Conservation (phyloP, 64 coral and sea anemone genomes). For the Porites lutea region DNA sequence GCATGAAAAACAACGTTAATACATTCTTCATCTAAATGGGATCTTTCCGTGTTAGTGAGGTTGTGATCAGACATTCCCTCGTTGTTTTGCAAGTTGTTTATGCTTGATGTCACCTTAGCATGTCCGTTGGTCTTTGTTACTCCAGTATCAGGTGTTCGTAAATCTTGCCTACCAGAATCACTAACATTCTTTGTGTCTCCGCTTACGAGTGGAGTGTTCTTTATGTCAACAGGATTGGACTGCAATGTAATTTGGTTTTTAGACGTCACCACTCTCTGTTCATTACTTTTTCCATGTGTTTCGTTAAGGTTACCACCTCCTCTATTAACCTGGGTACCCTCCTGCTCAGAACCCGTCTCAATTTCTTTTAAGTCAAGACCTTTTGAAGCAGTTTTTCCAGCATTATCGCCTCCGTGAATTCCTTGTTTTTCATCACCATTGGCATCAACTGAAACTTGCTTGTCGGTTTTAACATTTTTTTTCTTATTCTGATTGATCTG, state of each 20-base stretch:
- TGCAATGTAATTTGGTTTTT: background rate
- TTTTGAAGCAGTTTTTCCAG: too few species aligned
- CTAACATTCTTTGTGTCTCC: background rate
- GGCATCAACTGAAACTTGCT: too few species aligned
- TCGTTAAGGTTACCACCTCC: too few species aligned
- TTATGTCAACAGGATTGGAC: background rate
- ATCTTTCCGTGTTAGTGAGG: background rate
- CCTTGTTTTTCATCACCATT: too few species aligned
- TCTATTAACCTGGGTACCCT: too few species aligned
- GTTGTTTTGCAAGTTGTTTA: background rate
- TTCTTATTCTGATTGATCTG: too few species aligned
- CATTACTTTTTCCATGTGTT: background rate
- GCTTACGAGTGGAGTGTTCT: background rate
- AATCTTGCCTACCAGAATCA: background rate
- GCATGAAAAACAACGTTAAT: constrained; percentile 11
- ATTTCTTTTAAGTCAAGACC: too few species aligned
- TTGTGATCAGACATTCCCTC: background rate
- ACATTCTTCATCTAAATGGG: background rate
- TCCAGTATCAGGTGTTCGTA: too few species aligned
- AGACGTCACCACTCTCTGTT: background rate
- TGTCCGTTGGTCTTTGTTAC: background rate
- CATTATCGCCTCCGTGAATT: too few species aligned
- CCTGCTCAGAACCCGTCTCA: too few species aligned
- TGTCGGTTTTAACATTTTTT: too few species aligned
- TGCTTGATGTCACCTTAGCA: fast-evolving